Evolutionary conservation across 2,113 vertebrate genomes (phyloP).

Genomic region (Phylloscopus trochiloides): DNA sequence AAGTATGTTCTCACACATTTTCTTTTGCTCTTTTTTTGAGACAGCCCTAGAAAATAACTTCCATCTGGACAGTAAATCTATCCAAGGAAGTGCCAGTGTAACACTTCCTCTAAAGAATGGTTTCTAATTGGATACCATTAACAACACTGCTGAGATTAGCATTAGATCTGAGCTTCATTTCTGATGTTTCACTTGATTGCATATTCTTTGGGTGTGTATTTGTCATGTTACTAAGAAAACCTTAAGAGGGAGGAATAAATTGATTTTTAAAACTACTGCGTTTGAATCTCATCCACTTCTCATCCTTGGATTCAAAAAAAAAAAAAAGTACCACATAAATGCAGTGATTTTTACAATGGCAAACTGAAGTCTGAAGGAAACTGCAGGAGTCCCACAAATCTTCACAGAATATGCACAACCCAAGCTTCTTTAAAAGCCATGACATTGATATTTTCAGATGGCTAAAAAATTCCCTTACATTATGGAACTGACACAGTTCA

Average conservation of each 20-base stretch:
- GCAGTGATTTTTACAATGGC: background rate
- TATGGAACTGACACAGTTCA: background rate
- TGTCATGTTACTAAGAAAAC: background rate
- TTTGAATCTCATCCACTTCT: background rate
- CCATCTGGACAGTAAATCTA: background rate
- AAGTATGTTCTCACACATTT: background rate
- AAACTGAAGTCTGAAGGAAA: background rate
- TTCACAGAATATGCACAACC: fast-evolving
- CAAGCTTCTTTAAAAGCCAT: background rate
- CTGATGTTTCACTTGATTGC: background rate
- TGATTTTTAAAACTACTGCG: background rate
- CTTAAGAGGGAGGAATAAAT: background rate
- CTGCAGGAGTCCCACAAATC: background rate
- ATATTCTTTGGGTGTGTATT: background rate
- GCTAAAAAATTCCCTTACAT: background rate
- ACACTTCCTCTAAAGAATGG: background rate
- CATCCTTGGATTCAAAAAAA: background rate
- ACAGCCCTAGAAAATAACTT: background rate
- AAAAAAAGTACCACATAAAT: background rate
- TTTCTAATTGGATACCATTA: background rate
- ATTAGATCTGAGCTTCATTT: background rate
- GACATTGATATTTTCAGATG: background rate
- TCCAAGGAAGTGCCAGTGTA: background rate
- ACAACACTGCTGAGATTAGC: background rate
- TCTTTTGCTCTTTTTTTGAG: background rate